These are phyloP conservation scores for Gymnopithys bicolor DNA, from an alignment of 2,797 vertebrate genomes.

Conservation along the genomic window DNA sequence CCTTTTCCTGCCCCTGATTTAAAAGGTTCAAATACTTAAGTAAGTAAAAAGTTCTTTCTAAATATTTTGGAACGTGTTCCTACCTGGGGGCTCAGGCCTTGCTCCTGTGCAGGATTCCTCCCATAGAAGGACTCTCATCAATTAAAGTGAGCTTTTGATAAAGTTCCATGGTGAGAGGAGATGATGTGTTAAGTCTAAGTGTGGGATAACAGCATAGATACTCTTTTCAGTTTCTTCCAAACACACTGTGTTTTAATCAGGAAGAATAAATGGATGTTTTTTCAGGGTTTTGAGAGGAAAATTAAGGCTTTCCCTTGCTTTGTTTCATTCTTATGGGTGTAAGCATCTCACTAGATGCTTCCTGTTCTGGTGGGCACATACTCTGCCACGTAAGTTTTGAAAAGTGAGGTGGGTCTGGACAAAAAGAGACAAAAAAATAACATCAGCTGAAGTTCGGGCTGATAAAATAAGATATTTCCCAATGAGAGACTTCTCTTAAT, in stretches of 20 bases:
- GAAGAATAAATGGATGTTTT: background rate
- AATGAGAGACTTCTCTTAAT: background rate
- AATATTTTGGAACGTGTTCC: background rate
- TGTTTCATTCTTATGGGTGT: slow-evolving; percentile 1
- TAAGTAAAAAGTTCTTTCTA: background rate
- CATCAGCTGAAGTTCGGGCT: slow-evolving; percentile 57
- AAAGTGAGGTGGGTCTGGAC: slow-evolving; percentile 29
- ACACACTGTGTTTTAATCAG: background rate
- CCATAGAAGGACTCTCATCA: background rate
- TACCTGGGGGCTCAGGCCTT: background rate
- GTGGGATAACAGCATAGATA: background rate
- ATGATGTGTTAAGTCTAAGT: background rate
- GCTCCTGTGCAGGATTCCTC: background rate
- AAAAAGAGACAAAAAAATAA: slow-evolving; percentile 31
- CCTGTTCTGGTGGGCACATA: background rate
- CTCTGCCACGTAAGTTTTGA: slow-evolving; percentile 11
- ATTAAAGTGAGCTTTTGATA: background rate
- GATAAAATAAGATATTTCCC: slow-evolving; percentile 53
- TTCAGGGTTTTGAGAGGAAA: background rate
- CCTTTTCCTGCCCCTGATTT: slow-evolving; percentile 2
- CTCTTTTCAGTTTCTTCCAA: background rate
- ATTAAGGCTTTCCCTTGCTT: background rate
- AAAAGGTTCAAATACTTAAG: background rate
- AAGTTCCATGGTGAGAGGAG: background rate
- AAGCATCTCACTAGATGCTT: slow-evolving; percentile 6